These are phyloP conservation scores for Nipponia nippon DNA, from an alignment of 2,113 vertebrate genomes.

Conservation along the genomic window DNA sequence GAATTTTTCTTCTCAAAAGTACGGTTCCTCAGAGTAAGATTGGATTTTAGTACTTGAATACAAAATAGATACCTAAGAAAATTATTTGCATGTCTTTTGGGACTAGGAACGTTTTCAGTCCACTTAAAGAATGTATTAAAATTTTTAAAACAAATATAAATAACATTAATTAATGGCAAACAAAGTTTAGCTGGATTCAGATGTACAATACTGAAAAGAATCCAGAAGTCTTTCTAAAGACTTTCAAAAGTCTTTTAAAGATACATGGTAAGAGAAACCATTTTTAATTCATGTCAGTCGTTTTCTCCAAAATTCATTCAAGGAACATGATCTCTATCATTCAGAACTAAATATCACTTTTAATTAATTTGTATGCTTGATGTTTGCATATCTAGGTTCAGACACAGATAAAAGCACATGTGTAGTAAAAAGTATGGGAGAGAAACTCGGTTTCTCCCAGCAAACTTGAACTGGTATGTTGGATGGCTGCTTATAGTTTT, in stretches of 20 bases:
- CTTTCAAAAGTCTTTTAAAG: not conserved
- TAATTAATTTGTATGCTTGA: not conserved
- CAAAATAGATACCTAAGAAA: not conserved
- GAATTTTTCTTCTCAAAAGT: not conserved
- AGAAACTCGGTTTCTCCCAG: not conserved
- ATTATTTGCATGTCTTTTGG: not conserved
- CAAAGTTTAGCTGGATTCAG: not conserved
- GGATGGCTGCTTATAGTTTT: not conserved
- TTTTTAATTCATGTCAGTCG: not conserved
- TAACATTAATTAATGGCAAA: not conserved
- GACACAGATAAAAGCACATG: not conserved
- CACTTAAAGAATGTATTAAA: not conserved
- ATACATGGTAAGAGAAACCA: not conserved
- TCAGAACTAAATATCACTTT: not conserved
- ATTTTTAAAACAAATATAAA: not conserved
- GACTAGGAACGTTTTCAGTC: not conserved
- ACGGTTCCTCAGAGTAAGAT: not conserved
- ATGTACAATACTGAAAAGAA: not conserved
- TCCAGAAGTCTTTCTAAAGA: not conserved
- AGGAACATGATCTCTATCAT: not conserved
- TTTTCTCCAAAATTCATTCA: not conserved
- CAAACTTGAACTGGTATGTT: rapidly evolving
- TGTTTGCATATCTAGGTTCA: not conserved
- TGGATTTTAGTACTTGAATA: not conserved
- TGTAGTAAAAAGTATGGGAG: not conserved